A percentile compares a stretch with the other conserved stretches of the same genome.
Evolutionary conservation across 2,113 vertebrate genomes (phyloP).

Genomic region (Ochotona princeps): DNA sequence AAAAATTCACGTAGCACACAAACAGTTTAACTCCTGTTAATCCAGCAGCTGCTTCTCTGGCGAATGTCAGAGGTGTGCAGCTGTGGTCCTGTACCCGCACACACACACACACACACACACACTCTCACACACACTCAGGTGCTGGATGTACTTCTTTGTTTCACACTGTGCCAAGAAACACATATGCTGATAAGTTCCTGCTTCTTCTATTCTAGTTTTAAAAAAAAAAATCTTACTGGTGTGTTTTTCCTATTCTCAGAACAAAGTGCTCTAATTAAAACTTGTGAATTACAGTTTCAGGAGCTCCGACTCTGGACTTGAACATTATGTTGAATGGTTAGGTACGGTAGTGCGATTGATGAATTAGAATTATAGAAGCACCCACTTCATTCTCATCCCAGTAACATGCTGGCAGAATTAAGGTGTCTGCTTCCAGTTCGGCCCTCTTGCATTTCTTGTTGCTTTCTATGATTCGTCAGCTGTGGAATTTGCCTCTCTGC

Average conservation of each 20-base stretch:
- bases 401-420: slow-evolving; percentile 71
- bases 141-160: slow-evolving; percentile 27
- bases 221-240: slow-evolving; percentile 36
- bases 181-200: slow-evolving; percentile 14
- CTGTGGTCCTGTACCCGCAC: not conserved
- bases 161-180: slow-evolving; percentile 37
- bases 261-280: slow-evolving; percentile 45
- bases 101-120: not conserved
- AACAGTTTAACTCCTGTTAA: slow-evolving; percentile 69
- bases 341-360: not conserved
- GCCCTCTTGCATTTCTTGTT: slow-evolving; percentile 66
- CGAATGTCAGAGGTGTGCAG: not conserved
- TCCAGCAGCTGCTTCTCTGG: slow-evolving; percentile 63
- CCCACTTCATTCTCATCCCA: slow-evolving; percentile 21
- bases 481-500: slow-evolving; percentile 79
- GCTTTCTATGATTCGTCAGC: slow-evolving; percentile 69
- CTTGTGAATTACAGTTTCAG: slow-evolving; percentile 30
- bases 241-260: slow-evolving; percentile 1
- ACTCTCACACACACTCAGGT: not conserved
- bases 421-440: slow-evolving; percentile 72
- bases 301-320: slow-evolving; percentile 12
- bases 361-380: slow-evolving; percentile 46
- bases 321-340: not conserved
- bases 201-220: slow-evolving; percentile 36
- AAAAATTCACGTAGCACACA: slow-evolving; percentile 53